Evolutionary conservation across 1,140 invertebrate genomes (phyloP), one percentile per base, ranked within the genome.

Genomic region (Panagrolaimus sp.): DNA sequence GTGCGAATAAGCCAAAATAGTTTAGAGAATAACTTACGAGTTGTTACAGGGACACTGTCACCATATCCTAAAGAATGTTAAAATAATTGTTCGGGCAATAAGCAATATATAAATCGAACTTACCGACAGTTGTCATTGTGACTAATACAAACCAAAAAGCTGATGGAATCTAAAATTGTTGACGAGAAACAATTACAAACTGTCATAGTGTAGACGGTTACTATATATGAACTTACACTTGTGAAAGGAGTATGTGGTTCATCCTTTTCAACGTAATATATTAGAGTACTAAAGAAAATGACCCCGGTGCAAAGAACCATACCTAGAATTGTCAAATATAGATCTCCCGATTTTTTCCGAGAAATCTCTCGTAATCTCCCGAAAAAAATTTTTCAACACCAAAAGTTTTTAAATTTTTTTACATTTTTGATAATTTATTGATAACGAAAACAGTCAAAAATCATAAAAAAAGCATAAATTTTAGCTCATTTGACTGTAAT

Each of bases 261-360:
- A 62, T 83, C 80, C 44, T 77, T 75, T 66, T 81, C 79, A 15
- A 80, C 74, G 46, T 72, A 83, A 71, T 83, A 81, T 9, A 78
- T 68, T 24, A 83, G 52, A 45, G 78, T 83, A 45, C 68, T 70
- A 70, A 81, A 81, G 21, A 81, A 74, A 17, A 81, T 46, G 0
- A 83, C 75, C 10, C 70, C 71, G 10, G 75, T 76, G 21, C 75
- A 77, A 1, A 76, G 67, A 12, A 75, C 74, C 73, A 74, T 55
- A 46, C 58, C 63, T 65, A 65, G 21, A 65, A 43, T 8, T 55
- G 7, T 65, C 26, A 46, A 65, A 8, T 65, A 43, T 8, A 43
- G n/a, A 62, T 9, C n/a, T n/a, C n/a, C n/a, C n/a, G n/a, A n/a
- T n/a, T n/a, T n/a, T n/a, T n/a, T n/a, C n/a, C n/a, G n/a, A n/a